phyloP scores from a whole-genome alignment of 2,888 invertebrate species.

The Eupithecia tripunctaria region DNA sequence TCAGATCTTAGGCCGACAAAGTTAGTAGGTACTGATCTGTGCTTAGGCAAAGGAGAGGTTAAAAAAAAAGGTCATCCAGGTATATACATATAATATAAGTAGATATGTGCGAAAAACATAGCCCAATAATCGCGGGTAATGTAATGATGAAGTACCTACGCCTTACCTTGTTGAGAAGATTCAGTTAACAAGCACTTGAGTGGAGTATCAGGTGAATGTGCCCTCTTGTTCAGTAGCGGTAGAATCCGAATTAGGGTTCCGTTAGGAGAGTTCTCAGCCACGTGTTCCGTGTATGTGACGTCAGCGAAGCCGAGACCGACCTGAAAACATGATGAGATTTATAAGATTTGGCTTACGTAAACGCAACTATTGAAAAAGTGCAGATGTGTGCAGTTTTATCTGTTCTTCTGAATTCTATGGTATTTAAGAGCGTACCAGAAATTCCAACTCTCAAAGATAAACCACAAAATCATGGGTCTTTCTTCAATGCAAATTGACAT shows the following conservation, averaged over 20 bases:
- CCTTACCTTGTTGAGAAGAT: conserved; percentile 89
- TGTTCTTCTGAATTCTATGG: neutral
- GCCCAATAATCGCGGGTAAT: no score
- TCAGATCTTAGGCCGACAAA: no score
- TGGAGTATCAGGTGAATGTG: conserved; percentile 88
- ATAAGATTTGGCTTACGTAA: neutral
- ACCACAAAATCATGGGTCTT: no score
- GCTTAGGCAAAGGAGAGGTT: no score
- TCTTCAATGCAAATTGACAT: no score
- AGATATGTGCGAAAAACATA: no score
- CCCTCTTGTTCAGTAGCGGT: conserved; percentile 89
- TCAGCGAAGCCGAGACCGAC: conserved; percentile 95
- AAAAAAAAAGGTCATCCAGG: no score
- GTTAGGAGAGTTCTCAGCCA: conserved; percentile 90
- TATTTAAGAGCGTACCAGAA: neutral
- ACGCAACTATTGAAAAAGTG: no score
- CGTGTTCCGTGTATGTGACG: conserved; percentile 91
- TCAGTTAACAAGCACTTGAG: conserved; percentile 91
- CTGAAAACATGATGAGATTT: conserved; percentile 58
- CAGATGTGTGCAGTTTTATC: neutral
- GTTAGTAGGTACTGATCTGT: no score
- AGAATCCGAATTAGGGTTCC: conserved; percentile 88
- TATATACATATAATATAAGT: no score
- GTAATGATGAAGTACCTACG: no score
- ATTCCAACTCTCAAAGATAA: no score